phyloP scores from a whole-genome alignment of 1,140 invertebrate species.

The Yoshiicerus persimilis region DNA sequence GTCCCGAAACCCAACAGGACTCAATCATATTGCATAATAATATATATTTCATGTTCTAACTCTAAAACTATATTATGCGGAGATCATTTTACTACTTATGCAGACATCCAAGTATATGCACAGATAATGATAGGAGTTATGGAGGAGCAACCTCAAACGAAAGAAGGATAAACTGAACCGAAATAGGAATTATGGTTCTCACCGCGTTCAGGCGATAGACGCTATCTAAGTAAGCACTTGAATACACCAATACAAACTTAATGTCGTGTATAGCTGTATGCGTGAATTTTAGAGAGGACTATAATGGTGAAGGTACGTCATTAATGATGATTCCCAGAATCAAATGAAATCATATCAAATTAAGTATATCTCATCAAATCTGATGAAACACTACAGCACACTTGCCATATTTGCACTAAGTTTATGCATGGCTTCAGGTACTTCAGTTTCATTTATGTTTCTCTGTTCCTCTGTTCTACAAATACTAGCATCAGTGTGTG shows the following conservation, averaged over 20 bases:
- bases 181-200: background rate
- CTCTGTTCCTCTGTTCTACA: background rate
- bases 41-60: too few relatives aligned
- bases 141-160: background rate
- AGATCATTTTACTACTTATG: too few relatives aligned
- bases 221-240: background rate
- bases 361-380: background rate
- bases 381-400: background rate
- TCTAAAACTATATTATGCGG: too few relatives aligned
- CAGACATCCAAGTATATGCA: too few relatives aligned
- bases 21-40: too few relatives aligned
- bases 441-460: background rate
- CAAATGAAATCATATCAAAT: background rate
- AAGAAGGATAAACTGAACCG: background rate
- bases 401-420: background rate
- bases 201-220: too few relatives aligned
- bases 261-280: too few relatives aligned
- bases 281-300: background rate
- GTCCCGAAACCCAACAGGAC: background rate
- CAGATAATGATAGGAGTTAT: background rate
- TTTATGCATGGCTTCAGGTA: background rate
- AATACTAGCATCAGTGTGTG: background rate
- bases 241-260: too few relatives aligned
- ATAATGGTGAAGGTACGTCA: background rate
- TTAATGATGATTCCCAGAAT: background rate